Base-by-base conservation (phyloP, 2,113 vertebrate genomes). In the Proterorhinus semilunaris region DNA sequence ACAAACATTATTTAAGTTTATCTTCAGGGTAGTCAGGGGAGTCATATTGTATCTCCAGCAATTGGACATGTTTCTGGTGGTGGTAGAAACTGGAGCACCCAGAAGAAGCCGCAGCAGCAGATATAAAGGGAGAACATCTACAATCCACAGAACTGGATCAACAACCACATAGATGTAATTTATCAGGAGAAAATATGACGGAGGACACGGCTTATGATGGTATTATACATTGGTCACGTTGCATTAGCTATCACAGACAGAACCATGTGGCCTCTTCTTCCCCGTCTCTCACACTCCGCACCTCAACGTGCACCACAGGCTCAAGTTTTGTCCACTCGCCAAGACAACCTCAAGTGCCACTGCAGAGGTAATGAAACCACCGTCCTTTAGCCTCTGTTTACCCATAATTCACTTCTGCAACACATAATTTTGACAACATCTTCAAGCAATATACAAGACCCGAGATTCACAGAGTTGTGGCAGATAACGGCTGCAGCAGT, bases 301-400 rank as follows among this genome's bases (percentile, higher is more conserved):
- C 4, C 27, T 36, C 27, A 36, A 36, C 27, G 3, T 27, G 27
- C 27, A 27, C 12, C 52, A 49, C 5, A 47, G 10, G 79, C 71
- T 66, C 13, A 68, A 44, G 58, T 50, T 15, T 17, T 68, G 36
- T 16, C 46, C 65, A 62, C 51, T 10, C 45, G 45, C 27, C 27
- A 58, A 6, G 21, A 81, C 61, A 72, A 73, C 66, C 66, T 76
- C 62, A 1, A 80, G 77, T 72, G 44, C 36, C 27, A 48, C 50
- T 27, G 7, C 16, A 78, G 64, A 69, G 72, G 64, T 66, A 57
- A 83, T 71, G 46, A 81, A 74, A 76, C 79, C 6, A 70, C 74
- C 68, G 74, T 79, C 71, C 62, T 76, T 66, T 57, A 63, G 65
- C 62, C 54, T 42, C 17, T 59, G 49, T 68, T 72, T 66, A 59